A percentile compares a stretch with the other conserved stretches of the same genome.
Conservation (phyloP, 2,113 vertebrate genomes). For the Crotophaga sulcirostris region DNA sequence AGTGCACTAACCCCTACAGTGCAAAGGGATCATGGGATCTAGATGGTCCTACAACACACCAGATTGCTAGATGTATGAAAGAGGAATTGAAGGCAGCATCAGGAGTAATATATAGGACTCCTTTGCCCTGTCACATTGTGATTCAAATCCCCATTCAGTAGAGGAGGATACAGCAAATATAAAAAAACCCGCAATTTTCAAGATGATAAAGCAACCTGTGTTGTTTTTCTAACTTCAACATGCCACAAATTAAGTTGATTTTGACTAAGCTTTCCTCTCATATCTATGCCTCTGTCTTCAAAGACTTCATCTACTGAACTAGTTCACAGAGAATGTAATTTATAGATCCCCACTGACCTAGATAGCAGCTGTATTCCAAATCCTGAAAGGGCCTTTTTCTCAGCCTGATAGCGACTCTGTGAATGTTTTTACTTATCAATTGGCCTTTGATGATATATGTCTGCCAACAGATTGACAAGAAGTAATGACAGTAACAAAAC, state of each 20-base stretch:
- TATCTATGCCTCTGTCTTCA: constrained; percentile 19
- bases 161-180: neutral
- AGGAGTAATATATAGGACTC: neutral
- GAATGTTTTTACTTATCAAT: neutral
- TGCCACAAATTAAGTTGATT: neutral
- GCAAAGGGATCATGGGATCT: neutral
- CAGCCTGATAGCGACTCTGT: neutral
- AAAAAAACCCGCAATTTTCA: neutral
- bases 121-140: neutral
- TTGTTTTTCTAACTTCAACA: neutral
- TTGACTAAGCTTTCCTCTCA: neutral
- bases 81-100: neutral
- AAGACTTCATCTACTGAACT: constrained; percentile 8
- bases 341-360: constrained; percentile 35
- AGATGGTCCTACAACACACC: neutral
- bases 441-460: neutral
- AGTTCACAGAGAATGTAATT: neutral
- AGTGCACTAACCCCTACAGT: neutral
- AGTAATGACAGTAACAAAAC: neutral
- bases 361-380: neutral
- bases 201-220: neutral
- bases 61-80: neutral
- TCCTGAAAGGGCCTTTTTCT: neutral
- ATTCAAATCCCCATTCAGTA: neutral
- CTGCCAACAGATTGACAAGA: neutral